Conservation (phyloP, 2,888 invertebrate species). For the Drosophila prostipennis region DNA sequence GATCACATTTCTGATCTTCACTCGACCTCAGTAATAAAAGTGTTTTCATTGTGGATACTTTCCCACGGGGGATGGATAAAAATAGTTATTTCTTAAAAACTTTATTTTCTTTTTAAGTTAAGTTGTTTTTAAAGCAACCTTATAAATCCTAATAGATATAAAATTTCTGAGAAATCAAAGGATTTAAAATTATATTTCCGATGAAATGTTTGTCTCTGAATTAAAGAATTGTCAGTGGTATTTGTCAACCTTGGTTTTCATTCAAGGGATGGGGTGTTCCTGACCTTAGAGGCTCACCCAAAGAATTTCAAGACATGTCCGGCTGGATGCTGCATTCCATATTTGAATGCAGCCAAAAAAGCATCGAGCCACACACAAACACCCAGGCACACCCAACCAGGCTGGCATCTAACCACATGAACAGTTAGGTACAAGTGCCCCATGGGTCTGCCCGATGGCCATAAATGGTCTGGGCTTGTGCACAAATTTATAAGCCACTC, state of each 20-base stretch:
- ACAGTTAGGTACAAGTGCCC: constrained; percentile 69
- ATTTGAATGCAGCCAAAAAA: constrained; percentile 40
- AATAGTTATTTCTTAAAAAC: too few species aligned
- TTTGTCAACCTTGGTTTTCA: constrained; percentile 7
- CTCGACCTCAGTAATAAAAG: too few species aligned
- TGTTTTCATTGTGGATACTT: too few species aligned
- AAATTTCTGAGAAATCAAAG: too few species aligned
- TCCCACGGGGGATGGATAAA: too few species aligned
- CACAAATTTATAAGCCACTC: constrained; percentile 76
- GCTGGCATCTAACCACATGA: constrained; percentile 49
- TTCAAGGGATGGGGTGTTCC: neutral
- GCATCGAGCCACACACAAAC: constrained; percentile 38
- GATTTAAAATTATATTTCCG: too few species aligned
- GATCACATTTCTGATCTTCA: too few species aligned
- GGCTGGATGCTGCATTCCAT: constrained; percentile 41
- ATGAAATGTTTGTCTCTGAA: too few species aligned
- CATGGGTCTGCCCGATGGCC: constrained; percentile 48
- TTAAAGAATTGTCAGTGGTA: neutral
- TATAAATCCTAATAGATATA: too few species aligned
- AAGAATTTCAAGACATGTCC: constrained; percentile 33
- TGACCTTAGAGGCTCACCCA: constrained; percentile 11
- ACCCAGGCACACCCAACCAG: constrained; percentile 33
- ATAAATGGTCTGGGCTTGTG: constrained; percentile 74
- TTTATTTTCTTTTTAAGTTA: too few species aligned
- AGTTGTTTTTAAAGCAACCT: too few species aligned